Base-by-base conservation (phyloP, 1,140 invertebrate genomes). In the Dinoponera quadriceps region DNA sequence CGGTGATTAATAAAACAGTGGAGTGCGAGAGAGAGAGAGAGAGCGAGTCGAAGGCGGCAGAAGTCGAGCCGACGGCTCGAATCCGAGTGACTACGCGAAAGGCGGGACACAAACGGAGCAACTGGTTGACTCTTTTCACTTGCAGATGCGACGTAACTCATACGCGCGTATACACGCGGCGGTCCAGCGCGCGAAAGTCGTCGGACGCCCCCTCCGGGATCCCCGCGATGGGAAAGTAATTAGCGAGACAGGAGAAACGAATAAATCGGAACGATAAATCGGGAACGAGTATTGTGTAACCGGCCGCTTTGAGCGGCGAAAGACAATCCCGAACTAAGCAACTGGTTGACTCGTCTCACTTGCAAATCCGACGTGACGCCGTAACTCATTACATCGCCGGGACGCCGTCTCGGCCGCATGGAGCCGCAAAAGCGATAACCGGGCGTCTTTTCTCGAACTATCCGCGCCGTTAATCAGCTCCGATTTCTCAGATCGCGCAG, bases 401-500 rank as follows among this genome's bases (percentile, higher is more conserved):
- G 59, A 33, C 29, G 74, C 29, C 63, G 75, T 48, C 63, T 69
- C 20, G 83, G 55, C n/a, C n/a, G n/a, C 71, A 81, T 62, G 77
- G 65, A 63, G 29, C 80, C 83, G 83, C 80, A 84, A 84, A n/a
- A 84, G 66, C 59, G 83, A 84, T 66, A 84, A 73, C 73, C 65
- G 29, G 33, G 2, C 57, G 75, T 63, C 59, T 82, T 78, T 78
- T 59, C 77, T 49, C 57, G 77, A 84, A 57, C 55, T 55, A 63
- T 69, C 65, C 63, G 63, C 20, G 13, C 65, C 54, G 73, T 38
- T 62, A 81, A 84, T 81, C 82, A 80, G 49, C 65, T 38, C 44
- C 57, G 75, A 81, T 84, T 84, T 81, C 82, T 59, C 82, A 54
- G 60, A 27, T 74, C 71, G 51, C 49, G 29, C n/a, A 13, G 22